Conservation (phyloP, 2,113 vertebrate genomes). For the Gobius niger region DNA sequence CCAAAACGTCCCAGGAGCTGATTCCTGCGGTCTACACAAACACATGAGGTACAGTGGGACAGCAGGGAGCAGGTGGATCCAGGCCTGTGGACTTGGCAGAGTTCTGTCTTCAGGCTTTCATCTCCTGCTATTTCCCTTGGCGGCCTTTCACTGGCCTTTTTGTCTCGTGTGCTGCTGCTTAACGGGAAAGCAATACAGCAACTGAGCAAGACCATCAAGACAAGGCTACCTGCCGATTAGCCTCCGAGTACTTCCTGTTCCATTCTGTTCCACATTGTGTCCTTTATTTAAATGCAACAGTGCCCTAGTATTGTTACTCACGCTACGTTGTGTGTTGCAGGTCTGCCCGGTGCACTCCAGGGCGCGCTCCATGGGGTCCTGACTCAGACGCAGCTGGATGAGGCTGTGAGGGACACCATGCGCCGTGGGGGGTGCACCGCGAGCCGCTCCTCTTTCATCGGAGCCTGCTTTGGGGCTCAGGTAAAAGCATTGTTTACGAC, state of each 20-base stretch:
- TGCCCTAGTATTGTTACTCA: not conserved
- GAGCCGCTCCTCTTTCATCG: conserved; percentile 72
- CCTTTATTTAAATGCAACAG: not conserved
- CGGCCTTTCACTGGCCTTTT: conserved; percentile 35
- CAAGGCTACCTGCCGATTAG: not conserved
- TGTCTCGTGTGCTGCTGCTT: conserved; percentile 13
- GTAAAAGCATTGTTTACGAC: conserved; percentile 33
- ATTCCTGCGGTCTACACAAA: conserved; percentile 69
- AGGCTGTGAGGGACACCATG: conserved; percentile 72
- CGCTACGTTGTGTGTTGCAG: conserved; percentile 37
- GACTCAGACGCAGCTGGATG: conserved; percentile 57
- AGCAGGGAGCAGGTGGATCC: conserved; percentile 31
- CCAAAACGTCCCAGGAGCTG: conserved; percentile 62
- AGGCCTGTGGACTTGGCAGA: conserved; percentile 52
- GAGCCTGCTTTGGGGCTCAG: conserved; percentile 74
- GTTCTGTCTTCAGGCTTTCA: conserved; percentile 51
- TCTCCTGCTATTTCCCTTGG: conserved; percentile 41
- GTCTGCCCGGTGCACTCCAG: conserved; percentile 72
- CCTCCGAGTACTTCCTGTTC: no score
- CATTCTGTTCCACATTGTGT: not conserved
- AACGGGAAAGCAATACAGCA: not conserved
- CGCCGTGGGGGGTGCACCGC: conserved; percentile 71
- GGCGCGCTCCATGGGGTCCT: conserved; percentile 72
- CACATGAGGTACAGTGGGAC: conserved; percentile 68
- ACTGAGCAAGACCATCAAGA: not conserved